phyloP scores from a whole-genome alignment of 1,140 invertebrate species.

The Lepidurus apus region DNA sequence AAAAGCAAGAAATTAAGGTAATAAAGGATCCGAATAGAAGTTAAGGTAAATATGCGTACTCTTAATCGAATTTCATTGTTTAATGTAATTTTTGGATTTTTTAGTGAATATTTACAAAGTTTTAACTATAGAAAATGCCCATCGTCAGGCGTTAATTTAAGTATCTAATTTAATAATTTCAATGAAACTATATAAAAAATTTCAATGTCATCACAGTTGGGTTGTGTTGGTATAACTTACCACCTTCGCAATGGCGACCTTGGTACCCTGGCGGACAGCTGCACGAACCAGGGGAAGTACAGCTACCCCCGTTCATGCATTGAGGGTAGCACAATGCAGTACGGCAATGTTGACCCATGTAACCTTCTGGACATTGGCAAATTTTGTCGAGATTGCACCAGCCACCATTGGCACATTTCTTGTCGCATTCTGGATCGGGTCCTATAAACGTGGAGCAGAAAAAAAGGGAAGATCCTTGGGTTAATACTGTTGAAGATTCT shows the following conservation, averaged over 20 bases:
- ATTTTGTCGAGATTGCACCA: slow-evolving; percentile 73
- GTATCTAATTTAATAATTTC: not conserved
- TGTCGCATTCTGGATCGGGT: slow-evolving; percentile 79
- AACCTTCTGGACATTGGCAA: slow-evolving; percentile 80
- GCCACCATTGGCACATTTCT: slow-evolving; percentile 75
- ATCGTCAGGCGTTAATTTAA: too few relatives aligned
- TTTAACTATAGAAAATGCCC: too few relatives aligned
- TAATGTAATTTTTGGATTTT: too few relatives aligned
- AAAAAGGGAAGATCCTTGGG: slow-evolving; percentile 15
- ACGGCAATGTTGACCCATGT: slow-evolving; percentile 79
- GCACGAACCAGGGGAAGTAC: slow-evolving; percentile 78
- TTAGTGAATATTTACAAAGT: too few relatives aligned
- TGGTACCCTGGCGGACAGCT: slow-evolving; percentile 81
- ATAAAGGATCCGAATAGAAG: too few relatives aligned
- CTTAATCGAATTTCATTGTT: too few relatives aligned
- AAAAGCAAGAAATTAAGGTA: too few relatives aligned
- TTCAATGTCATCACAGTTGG: not conserved
- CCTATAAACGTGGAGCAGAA: slow-evolving; percentile 48
- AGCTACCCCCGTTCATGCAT: slow-evolving; percentile 86
- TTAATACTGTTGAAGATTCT: not conserved
- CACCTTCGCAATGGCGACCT: slow-evolving; percentile 86
- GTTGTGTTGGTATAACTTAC: slow-evolving; percentile 48
- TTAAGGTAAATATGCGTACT: too few relatives aligned
- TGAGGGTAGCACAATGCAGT: slow-evolving; percentile 85
- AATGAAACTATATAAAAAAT: too few relatives aligned